These are phyloP conservation scores for Neuroscelio doddi DNA, from an alignment of 2,888 invertebrate genomes.

Conservation along the genomic window DNA sequence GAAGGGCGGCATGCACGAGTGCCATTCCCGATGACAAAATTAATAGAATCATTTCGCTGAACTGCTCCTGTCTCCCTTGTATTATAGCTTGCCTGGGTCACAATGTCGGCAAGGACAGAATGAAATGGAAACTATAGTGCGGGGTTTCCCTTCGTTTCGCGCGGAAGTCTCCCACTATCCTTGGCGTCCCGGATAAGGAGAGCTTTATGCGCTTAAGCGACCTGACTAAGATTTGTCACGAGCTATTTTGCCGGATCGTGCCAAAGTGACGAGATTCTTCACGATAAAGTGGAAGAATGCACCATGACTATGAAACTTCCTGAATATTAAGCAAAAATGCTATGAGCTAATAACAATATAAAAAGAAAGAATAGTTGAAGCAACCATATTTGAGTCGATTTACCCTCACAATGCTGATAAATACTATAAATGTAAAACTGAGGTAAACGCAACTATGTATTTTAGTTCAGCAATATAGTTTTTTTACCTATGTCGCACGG, in stretches of 20 bases:
- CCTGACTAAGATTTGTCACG: conserved; percentile 60
- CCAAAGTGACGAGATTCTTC: conserved; percentile 27
- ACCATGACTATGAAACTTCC: conserved; percentile 28
- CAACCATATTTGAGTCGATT: too few species aligned
- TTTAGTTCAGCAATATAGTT: too few species aligned
- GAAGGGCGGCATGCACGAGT: conserved; percentile 70
- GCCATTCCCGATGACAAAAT: conserved; percentile 69
- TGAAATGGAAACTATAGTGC: conserved; percentile 57
- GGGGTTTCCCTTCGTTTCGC: conserved; percentile 32
- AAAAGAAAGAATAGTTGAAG: too few species aligned
- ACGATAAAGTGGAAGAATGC: conserved; percentile 39
- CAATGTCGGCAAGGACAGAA: conserved; percentile 34
- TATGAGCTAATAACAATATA: too few species aligned
- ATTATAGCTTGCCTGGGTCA: conserved; percentile 20
- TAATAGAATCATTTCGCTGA: conserved; percentile 70
- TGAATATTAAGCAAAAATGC: background rate
- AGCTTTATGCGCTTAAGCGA: conserved; percentile 60
- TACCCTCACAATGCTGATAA: too few species aligned
- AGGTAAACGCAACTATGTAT: too few species aligned
- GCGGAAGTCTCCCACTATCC: conserved; percentile 41
- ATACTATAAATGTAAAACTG: too few species aligned
- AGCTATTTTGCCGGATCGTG: conserved; percentile 49
- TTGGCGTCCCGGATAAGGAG: conserved; percentile 53
- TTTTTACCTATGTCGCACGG: too few species aligned
- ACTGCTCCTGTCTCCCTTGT: conserved; percentile 50